phyloP scores from a whole-genome alignment of 2,797 vertebrate species.

The Anolis apletophallus region DNA sequence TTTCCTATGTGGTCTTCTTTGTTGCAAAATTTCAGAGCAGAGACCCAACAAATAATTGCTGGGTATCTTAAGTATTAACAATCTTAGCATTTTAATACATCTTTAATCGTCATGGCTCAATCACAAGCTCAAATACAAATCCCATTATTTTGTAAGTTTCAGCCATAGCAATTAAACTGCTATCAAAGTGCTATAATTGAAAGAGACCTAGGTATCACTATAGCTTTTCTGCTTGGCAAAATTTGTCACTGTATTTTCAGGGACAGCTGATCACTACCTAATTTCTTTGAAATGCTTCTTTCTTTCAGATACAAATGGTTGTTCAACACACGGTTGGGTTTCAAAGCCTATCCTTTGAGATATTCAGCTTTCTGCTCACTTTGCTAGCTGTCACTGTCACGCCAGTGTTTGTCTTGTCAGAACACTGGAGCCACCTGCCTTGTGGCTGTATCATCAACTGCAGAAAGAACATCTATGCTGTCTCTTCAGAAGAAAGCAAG shows the following conservation, averaged over 20 bases:
- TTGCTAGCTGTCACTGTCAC: constrained; percentile 88
- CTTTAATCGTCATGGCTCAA: no score
- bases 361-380: constrained; percentile 91
- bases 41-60: constrained; percentile 2
- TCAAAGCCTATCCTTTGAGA: constrained; percentile 86
- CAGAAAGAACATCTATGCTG: constrained; percentile 70
- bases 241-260: constrained; percentile 38
- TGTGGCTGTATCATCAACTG: constrained; percentile 98
- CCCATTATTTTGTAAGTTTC: no score
- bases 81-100: no score
- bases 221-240: not conserved
- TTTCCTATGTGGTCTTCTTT: not conserved
- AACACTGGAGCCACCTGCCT: constrained; percentile 93
- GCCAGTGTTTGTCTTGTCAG: constrained; percentile 92
- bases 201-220: not conserved
- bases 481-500: constrained; percentile 76
- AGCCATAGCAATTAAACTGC: no score
- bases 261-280: constrained; percentile 25
- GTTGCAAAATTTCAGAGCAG: not conserved
- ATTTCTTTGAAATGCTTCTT: constrained; percentile 51
- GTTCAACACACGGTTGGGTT: constrained; percentile 84
- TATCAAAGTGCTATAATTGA: no score
- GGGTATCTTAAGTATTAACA: no score
- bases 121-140: no score
- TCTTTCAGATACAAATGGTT: constrained; percentile 88